Evolutionary conservation across 2,113 vertebrate genomes (phyloP).

Genomic region (Cnemophilus loriae): DNA sequence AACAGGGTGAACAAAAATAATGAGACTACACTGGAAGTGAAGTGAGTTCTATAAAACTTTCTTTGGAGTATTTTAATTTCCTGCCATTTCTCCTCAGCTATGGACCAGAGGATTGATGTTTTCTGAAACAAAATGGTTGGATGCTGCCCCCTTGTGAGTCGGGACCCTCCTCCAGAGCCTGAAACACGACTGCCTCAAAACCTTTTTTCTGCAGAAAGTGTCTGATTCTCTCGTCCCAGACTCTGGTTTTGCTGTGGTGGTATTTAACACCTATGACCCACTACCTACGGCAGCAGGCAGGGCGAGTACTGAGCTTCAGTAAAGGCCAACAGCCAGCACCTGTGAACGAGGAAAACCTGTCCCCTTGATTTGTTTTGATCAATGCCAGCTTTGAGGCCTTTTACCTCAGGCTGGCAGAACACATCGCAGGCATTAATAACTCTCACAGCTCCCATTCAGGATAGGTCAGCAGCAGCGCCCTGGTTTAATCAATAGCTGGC

Average conservation of each 20-base stretch:
- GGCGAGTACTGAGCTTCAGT: not conserved
- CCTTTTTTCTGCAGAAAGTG: rapidly evolving
- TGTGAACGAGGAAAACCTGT: not conserved
- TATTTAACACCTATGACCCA: rapidly evolving
- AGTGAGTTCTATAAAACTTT: not conserved
- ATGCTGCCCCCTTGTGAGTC: conserved; percentile 29
- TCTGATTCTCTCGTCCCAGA: not conserved
- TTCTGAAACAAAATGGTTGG: not conserved
- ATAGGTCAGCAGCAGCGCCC: not conserved
- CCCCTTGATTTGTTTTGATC: not conserved
- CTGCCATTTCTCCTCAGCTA: not conserved
- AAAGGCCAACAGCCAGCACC: not conserved
- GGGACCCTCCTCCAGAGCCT: not conserved
- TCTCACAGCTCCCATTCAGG: not conserved
- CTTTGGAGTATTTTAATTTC: not conserved
- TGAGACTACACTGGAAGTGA: not conserved
- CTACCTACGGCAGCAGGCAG: not conserved
- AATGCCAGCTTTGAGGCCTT: not conserved
- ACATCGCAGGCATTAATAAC: not conserved
- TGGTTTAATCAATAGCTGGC: not conserved
- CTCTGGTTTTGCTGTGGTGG: not conserved
- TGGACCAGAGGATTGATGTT: not conserved
- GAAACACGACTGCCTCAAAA: not conserved
- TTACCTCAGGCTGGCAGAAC: not conserved
- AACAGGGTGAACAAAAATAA: not conserved